A percentile compares a stretch with the other conserved stretches of the same genome.
Evolutionary conservation across 2,113 vertebrate genomes (phyloP).

Genomic region (Copsychus sechellarum): DNA sequence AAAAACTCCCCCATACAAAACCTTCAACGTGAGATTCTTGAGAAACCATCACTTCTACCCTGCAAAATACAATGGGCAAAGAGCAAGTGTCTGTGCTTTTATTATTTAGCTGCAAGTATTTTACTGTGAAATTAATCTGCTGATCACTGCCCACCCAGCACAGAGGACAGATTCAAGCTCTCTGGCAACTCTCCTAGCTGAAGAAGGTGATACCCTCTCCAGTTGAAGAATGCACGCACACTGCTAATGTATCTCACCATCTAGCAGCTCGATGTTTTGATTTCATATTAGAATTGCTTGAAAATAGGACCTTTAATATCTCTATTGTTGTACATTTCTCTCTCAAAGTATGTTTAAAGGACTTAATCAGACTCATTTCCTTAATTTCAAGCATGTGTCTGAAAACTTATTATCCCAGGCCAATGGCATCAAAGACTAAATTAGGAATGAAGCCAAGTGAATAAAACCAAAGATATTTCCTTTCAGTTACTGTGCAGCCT

Average conservation of each 20-base stretch:
- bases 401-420: constrained; percentile 55
- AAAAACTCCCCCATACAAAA: background rate
- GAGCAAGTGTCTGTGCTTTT: background rate
- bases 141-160: background rate
- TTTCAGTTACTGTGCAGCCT: constrained; percentile 43
- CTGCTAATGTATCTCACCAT: background rate
- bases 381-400: constrained; percentile 56
- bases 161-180: background rate
- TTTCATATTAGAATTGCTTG: constrained; percentile 42
- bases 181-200: background rate
- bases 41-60: background rate
- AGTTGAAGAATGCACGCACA: background rate
- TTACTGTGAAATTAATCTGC: background rate
- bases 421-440: constrained; percentile 66
- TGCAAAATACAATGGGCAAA: background rate
- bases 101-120: background rate
- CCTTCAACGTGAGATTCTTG: background rate
- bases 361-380: constrained; percentile 59
- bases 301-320: constrained; percentile 40
- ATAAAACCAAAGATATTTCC: constrained; percentile 66
- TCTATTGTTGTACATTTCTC: constrained; percentile 50
- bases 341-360: constrained; percentile 33
- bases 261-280: background rate
- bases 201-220: background rate
- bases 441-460: constrained; percentile 64